phyloP scores from a whole-genome alignment of 2,113 vertebrate species.

The Procavia capensis region DNA sequence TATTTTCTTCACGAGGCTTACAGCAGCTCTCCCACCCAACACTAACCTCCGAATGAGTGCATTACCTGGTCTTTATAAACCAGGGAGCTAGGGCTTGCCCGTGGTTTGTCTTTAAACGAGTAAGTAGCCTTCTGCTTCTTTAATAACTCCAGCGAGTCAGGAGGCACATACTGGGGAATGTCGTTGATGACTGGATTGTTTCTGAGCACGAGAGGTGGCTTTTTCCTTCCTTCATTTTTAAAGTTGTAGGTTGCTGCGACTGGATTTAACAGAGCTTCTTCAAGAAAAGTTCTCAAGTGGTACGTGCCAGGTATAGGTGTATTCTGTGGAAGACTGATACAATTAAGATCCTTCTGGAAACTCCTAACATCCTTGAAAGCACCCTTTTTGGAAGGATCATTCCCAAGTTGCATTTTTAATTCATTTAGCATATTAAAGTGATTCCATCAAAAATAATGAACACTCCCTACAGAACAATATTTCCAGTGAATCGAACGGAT shows the following conservation, averaged over 20 bases:
- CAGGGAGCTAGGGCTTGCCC: conserved; percentile 74
- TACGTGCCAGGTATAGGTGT: conserved; percentile 85
- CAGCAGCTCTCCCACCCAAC: not conserved
- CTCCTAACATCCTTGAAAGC: conserved; percentile 9
- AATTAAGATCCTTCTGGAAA: not conserved
- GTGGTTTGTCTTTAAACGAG: conserved; percentile 85
- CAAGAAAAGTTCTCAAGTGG: conserved; percentile 84
- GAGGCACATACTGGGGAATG: conserved; percentile 77
- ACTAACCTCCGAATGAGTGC: not conserved
- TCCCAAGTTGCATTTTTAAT: not conserved
- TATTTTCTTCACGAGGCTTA: not conserved
- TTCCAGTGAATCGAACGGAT: not conserved
- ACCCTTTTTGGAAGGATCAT: not conserved
- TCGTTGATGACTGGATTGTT: conserved; percentile 80
- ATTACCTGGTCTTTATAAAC: conserved; percentile 87
- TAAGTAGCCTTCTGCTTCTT: conserved; percentile 77
- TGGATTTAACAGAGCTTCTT: conserved; percentile 88
- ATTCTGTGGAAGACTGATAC: conserved; percentile 80
- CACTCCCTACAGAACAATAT: not conserved
- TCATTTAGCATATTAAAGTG: conserved; percentile 63
- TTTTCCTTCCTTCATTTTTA: conserved; percentile 86
- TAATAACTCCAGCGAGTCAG: conserved; percentile 81
- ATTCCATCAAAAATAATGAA: conserved; percentile 18
- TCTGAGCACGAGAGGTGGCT: conserved; percentile 53
- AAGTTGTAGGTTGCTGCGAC: conserved; percentile 85